phyloP scores from a whole-genome alignment of 2,888 invertebrate species.

The Acanthoscelides obtectus region DNA sequence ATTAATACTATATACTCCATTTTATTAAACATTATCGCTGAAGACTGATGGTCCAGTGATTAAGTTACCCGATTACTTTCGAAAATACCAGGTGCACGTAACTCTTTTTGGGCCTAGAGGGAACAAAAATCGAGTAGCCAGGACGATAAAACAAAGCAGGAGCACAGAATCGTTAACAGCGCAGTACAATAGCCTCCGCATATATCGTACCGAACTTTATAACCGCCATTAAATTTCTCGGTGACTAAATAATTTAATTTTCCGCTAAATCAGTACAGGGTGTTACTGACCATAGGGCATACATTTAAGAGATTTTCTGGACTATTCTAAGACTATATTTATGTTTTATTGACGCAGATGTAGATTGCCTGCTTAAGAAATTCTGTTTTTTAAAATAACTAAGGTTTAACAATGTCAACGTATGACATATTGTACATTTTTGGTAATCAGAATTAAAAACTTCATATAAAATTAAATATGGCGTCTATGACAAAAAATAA shows the following conservation, averaged over 20 bases:
- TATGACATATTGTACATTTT: too few relatives aligned
- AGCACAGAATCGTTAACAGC: not conserved
- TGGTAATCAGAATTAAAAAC: too few relatives aligned
- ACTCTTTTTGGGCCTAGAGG: not conserved
- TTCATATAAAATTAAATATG: too few relatives aligned
- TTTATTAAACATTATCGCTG: not conserved
- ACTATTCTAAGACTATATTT: too few relatives aligned
- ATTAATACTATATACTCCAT: not conserved
- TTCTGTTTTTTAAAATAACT: too few relatives aligned
- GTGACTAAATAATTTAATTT: not conserved
- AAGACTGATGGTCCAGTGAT: not conserved
- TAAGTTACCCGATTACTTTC: not conserved
- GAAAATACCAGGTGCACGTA: not conserved
- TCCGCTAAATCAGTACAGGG: not conserved
- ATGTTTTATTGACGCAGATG: too few relatives aligned
- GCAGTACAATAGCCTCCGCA: not conserved
- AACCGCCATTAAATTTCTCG: not conserved
- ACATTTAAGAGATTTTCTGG: too few relatives aligned
- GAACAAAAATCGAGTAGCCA: not conserved
- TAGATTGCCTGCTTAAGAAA: too few relatives aligned
- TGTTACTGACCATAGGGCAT: too few relatives aligned
- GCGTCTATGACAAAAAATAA: too few relatives aligned
- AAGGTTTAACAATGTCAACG: too few relatives aligned
- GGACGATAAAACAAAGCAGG: not conserved
- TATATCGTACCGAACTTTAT: not conserved